Base-by-base conservation (phyloP, 2,888 invertebrate species). In the Dicyrtomina minuta region DNA sequence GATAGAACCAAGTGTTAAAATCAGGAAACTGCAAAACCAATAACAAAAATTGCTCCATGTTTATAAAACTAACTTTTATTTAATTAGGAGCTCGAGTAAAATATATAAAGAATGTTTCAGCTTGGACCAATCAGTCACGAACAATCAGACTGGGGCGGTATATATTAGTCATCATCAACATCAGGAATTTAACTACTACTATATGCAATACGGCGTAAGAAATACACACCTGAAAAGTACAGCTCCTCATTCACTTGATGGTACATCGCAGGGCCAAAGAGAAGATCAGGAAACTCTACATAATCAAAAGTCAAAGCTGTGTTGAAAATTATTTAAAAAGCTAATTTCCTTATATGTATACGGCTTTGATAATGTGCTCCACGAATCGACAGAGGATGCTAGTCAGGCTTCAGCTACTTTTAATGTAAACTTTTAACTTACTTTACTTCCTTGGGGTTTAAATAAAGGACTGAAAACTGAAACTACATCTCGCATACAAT, bases 91-190 rank as follows among this genome's bases (percentile, higher is more conserved):
- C 8, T 12, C 8, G 13, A 41, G 13, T 13, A 41, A 41, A 41
- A 12, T 8, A 13, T 41, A 41, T 13, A 41, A 8, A 41, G 8
- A 41, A 41, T 12, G 43, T 41, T 41, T 12, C 13, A 8, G 8
- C 43, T 22, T 53, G 17, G 15, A 58, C 58, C 58, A n/a, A 58
- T 58, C 59, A 59, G 20, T 64, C 62, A 64, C 51, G 13, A 13
- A n/a, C 17, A 64, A 61, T 12, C 62, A 51, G 62, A 8, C 62
- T 64, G 62, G 62, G 62, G 62, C 62, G 62, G 62, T 51, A 64
- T 17, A 26, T 33, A n/a, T 15, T n/a, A 68, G 8, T 51, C 68
- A 68, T 68, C 68, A 68, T 68, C 26, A 24, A 43, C 55, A 58
- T 10, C 12, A 53, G 22, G 24, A 53, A 8, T 53, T 3, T 24